phyloP scores from a whole-genome alignment of 2,113 vertebrate species.

The Girardinichthys multiradiatus region DNA sequence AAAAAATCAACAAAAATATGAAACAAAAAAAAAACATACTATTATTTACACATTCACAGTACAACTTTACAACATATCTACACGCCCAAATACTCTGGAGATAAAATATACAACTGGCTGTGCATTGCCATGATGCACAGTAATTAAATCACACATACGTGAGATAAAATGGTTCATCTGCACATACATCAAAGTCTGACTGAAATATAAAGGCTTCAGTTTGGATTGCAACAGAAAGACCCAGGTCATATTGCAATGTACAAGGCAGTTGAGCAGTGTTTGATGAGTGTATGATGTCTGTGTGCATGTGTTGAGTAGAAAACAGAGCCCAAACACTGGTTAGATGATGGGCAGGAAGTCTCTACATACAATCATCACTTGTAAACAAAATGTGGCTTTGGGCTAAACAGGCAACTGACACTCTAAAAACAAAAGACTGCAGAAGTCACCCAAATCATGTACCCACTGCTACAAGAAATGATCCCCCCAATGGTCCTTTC shows the following conservation, averaged over 20 bases:
- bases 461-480: slow-evolving; percentile 47
- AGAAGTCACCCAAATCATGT: slow-evolving; percentile 43
- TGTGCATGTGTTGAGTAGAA: slow-evolving; percentile 58
- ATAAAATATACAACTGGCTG: slow-evolving; percentile 89
- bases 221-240: slow-evolving; percentile 87
- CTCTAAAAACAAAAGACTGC: slow-evolving; percentile 32
- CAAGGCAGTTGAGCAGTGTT: slow-evolving; percentile 90
- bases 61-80: slow-evolving; percentile 99
- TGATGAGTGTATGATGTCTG: slow-evolving; percentile 58
- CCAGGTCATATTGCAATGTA: slow-evolving; percentile 89
- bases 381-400: slow-evolving; percentile 82
- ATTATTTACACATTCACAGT: slow-evolving; percentile 99
- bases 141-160: slow-evolving; percentile 87
- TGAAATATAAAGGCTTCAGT: slow-evolving; percentile 92
- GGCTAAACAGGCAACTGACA: slow-evolving; percentile 70
- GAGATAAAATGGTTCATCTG: slow-evolving; percentile 89
- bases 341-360: slow-evolving; percentile 65
- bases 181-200: slow-evolving; percentile 88
- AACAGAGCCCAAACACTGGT: slow-evolving; percentile 68
- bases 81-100: slow-evolving; percentile 96
- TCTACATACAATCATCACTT: slow-evolving; percentile 81
- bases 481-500: slow-evolving; percentile 34
- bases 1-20: slow-evolving; percentile 81
- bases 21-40: slow-evolving; percentile 83
- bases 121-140: slow-evolving; percentile 88